These are phyloP conservation scores for Tuta absoluta DNA, from an alignment of 2,888 invertebrate species.

Conservation along the genomic window DNA sequence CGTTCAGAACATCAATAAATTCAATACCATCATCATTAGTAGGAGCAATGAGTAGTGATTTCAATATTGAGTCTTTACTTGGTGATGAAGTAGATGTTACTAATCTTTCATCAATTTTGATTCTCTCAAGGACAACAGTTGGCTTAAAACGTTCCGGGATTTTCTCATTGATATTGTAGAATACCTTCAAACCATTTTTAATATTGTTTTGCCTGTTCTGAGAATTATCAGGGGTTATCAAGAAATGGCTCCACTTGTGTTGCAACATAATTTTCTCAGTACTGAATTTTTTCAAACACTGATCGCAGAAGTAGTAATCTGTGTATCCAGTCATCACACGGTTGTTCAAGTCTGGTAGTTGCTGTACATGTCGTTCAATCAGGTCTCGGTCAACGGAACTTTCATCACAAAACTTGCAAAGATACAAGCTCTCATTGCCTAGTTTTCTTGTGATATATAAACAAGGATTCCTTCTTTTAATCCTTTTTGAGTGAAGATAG, in stretches of 20 bases:
- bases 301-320: conserved; percentile 67
- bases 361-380: conserved; percentile 53
- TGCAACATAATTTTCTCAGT: conserved; percentile 63
- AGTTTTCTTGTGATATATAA: conserved; percentile 53
- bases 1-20: conserved; percentile 36
- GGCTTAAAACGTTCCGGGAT: conserved; percentile 58
- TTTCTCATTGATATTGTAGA: conserved; percentile 49
- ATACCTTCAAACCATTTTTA: conserved; percentile 37
- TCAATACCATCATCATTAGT: conserved; percentile 12
- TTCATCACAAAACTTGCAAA: conserved; percentile 66
- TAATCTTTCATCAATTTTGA: conserved; percentile 40
- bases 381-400: conserved; percentile 54
- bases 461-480: conserved; percentile 48
- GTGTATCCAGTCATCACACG: conserved; percentile 60
- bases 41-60: no score
- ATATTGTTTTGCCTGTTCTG: conserved; percentile 40
- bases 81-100: conserved; percentile 18
- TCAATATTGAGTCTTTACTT: no score
- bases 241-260: conserved; percentile 70
- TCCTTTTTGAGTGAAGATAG: conserved; percentile 55
- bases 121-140: conserved; percentile 49
- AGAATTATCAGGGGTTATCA: conserved; percentile 55
- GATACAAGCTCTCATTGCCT: conserved; percentile 52
- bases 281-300: conserved; percentile 61
- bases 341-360: conserved; percentile 60